Percentiles rank a stretch among this genome's conserved stretches.
These are phyloP conservation scores for Bombus turneri DNA, from an alignment of 1,140 invertebrate genomes.

Conservation along the genomic window DNA sequence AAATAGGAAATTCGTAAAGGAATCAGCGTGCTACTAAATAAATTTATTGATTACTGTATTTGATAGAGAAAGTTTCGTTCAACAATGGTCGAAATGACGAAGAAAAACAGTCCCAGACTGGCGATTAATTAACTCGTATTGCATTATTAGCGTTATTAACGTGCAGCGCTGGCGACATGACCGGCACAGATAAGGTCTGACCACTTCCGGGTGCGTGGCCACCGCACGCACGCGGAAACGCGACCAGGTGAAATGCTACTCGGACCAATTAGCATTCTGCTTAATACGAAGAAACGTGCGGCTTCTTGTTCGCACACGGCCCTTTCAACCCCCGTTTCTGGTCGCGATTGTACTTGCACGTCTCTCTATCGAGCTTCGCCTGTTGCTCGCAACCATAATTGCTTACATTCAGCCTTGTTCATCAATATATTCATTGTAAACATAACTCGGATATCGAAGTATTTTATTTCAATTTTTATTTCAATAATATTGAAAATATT, in stretches of 20 bases:
- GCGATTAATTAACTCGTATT: slow-evolving; percentile 34
- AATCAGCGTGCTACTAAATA: background rate
- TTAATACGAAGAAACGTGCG: slow-evolving; percentile 32
- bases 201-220: slow-evolving; percentile 31
- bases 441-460: no score
- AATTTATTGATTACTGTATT: background rate
- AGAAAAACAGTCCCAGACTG: no score
- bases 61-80: background rate
- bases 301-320: background rate
- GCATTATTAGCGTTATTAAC: slow-evolving; percentile 31
- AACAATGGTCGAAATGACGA: background rate
- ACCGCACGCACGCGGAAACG: slow-evolving; percentile 19
- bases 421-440: background rate
- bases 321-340: background rate
- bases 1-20: background rate
- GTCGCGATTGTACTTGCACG: background rate
- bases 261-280: slow-evolving; percentile 39
- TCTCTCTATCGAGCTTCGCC: background rate
- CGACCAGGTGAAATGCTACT: slow-evolving; percentile 53
- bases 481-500: no score
- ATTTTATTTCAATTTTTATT: no score
- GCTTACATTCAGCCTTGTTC: background rate
- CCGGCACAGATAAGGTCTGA: slow-evolving; percentile 24
- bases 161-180: background rate
- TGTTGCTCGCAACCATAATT: slow-evolving; percentile 14